Conservation (phyloP, 2,888 invertebrate genomes). For the Agrochola lota region DNA sequence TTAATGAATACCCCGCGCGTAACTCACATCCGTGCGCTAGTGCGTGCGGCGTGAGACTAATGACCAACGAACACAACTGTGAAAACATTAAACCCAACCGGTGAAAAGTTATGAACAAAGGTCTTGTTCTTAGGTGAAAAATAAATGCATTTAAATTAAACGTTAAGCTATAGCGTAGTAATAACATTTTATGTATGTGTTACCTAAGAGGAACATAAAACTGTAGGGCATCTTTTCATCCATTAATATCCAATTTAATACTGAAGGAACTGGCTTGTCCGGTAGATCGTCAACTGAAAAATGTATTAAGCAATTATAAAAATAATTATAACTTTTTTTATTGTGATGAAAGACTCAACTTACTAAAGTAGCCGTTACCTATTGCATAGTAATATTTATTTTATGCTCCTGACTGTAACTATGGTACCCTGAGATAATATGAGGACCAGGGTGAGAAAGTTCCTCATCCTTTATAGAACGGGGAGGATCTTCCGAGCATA, state of each 20-base stretch:
- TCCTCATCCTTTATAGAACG: background rate
- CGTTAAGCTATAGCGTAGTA: too few relatives aligned
- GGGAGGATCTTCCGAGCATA: background rate
- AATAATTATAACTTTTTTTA: background rate
- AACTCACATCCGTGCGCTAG: too few relatives aligned
- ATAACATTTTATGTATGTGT: background rate
- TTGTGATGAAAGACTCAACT: background rate
- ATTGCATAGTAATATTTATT: background rate
- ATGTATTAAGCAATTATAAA: background rate
- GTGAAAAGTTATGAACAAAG: background rate
- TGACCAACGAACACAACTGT: too few relatives aligned
- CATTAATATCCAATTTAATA: conserved; percentile 76
- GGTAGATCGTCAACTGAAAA: conserved; percentile 75
- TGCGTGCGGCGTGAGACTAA: too few relatives aligned
- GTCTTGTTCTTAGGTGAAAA: too few relatives aligned
- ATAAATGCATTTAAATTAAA: background rate
- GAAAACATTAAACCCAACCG: too few relatives aligned
- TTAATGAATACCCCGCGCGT: too few relatives aligned
- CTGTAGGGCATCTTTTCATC: conserved; percentile 77
- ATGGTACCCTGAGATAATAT: background rate
- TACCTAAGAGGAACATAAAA: conserved; percentile 82
- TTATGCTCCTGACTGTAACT: background rate
- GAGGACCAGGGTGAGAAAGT: background rate
- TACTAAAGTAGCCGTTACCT: background rate
- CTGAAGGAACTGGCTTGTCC: conserved; percentile 67